Evolutionary conservation across 2,797 vertebrate genomes (phyloP).

Genomic region (Labeo calbasu): DNA sequence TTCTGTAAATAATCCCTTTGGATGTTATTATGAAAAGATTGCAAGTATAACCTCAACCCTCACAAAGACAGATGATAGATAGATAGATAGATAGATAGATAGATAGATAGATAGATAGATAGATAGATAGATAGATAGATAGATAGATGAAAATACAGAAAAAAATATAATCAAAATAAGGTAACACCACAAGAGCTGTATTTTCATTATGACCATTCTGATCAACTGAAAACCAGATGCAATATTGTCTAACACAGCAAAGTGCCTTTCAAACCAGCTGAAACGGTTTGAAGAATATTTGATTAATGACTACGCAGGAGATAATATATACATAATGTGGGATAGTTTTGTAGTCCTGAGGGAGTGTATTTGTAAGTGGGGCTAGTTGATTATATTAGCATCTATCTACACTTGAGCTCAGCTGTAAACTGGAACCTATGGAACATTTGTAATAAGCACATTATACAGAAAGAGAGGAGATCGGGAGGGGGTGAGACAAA

Average conservation of each 20-base stretch:
- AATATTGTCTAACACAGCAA: not conserved
- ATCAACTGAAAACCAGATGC: not conserved
- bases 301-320: not conserved
- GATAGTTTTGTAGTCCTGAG: conserved; percentile 6
- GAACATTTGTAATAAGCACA: conserved; percentile 41
- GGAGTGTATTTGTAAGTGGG: conserved; percentile 42
- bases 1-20: not conserved
- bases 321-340: conserved; percentile 1
- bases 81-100: no score
- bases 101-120: no score
- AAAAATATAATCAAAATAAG: no score
- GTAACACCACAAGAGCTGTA: not conserved
- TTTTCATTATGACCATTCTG: not conserved
- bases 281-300: conserved; percentile 25
- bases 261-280: not conserved
- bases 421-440: conserved; percentile 49
- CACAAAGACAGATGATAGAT: not conserved
- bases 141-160: no score
- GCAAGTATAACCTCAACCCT: not conserved
- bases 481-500: not conserved
- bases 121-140: no score
- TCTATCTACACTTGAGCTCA: conserved; percentile 34
- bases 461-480: conserved; percentile 13
- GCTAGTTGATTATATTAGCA: conserved; percentile 53
- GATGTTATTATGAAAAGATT: not conserved